Evolutionary conservation across 2,797 vertebrate genomes (phyloP).

Genomic region (Lacerta agilis): DNA sequence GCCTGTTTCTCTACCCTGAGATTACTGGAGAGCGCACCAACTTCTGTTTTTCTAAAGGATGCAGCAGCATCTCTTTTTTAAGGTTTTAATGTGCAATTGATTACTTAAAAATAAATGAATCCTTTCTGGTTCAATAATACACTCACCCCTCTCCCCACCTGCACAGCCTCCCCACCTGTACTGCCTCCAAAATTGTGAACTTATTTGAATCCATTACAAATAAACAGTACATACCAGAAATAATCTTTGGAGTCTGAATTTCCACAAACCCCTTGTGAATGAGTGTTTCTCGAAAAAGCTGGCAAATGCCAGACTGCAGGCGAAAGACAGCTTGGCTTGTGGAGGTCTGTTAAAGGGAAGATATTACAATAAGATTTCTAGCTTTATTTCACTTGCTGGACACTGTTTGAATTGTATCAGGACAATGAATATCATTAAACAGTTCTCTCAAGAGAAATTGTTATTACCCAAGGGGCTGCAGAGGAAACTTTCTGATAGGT

Average conservation of each 20-base stretch:
- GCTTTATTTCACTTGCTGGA: conserved; percentile 53
- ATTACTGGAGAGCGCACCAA: not conserved
- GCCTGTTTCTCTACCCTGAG: not conserved
- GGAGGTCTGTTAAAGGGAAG: conserved; percentile 85
- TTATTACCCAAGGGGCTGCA: conserved; percentile 29
- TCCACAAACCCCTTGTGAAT: conserved; percentile 95
- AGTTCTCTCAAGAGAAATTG: conserved; percentile 4
- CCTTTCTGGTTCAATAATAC: not conserved
- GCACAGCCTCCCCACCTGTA: too few relatives aligned
- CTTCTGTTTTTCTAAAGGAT: not conserved
- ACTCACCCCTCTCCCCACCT: not conserved
- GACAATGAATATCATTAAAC: conserved; percentile 31
- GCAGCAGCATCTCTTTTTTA: not conserved
- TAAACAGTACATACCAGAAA: conserved; percentile 86
- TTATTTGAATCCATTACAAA: not conserved
- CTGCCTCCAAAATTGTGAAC: not conserved
- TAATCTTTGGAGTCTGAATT: conserved; percentile 99
- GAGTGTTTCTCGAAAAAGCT: conserved; percentile 97
- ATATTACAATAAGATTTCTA: conserved; percentile 63
- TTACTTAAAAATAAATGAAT: not conserved
- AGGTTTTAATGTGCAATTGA: not conserved
- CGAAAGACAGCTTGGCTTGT: conserved; percentile 97
- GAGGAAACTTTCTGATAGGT: conserved; percentile 15
- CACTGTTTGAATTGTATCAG: conserved; percentile 40
- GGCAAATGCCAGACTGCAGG: conserved; percentile 95